Percentiles rank a stretch among this genome's conserved stretches.
phyloP scores from a whole-genome alignment of 1,140 invertebrate species.

The Amphibalanus amphitrite region DNA sequence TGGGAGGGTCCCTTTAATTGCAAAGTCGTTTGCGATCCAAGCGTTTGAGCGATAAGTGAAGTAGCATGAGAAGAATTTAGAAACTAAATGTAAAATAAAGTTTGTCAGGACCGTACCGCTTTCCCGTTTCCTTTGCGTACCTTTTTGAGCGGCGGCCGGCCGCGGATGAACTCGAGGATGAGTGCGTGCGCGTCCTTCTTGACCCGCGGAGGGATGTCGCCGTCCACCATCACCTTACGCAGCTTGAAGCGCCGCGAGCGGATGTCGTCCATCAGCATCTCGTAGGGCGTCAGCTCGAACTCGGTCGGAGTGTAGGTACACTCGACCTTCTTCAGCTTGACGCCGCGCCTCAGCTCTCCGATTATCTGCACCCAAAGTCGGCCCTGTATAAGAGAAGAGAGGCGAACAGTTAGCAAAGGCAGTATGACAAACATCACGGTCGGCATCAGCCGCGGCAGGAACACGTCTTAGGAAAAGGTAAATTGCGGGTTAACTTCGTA shows the following conservation, averaged over 20 bases:
- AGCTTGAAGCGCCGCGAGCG: conserved; percentile 39
- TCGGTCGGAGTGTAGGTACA: conserved; percentile 34
- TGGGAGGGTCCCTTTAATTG: too few species aligned
- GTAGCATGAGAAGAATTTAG: too few species aligned
- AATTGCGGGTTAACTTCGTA: too few species aligned
- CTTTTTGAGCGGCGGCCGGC: conserved; percentile 79
- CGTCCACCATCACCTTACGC: conserved; percentile 49
- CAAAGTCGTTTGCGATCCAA: too few species aligned
- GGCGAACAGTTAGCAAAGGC: neutral
- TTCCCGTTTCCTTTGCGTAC: conserved; percentile 33
- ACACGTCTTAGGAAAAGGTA: too few species aligned
- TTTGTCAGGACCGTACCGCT: too few species aligned
- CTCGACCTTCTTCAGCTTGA: conserved; percentile 78
- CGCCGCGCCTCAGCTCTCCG: conserved; percentile 58
- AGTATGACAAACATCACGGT: too few species aligned
- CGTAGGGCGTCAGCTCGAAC: conserved; percentile 90
- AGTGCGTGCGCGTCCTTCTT: conserved; percentile 87
- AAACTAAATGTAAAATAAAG: too few species aligned
- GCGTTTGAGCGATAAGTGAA: too few species aligned
- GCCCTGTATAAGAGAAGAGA: conserved; percentile 41
- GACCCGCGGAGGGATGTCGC: conserved; percentile 56
- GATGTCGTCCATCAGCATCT: conserved; percentile 93
- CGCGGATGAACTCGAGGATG: conserved; percentile 90
- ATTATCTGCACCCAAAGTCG: conserved; percentile 95
- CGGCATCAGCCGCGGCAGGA: too few species aligned